Base-by-base conservation (phyloP, 2,888 invertebrate genomes). In the Xestia ashworthii region DNA sequence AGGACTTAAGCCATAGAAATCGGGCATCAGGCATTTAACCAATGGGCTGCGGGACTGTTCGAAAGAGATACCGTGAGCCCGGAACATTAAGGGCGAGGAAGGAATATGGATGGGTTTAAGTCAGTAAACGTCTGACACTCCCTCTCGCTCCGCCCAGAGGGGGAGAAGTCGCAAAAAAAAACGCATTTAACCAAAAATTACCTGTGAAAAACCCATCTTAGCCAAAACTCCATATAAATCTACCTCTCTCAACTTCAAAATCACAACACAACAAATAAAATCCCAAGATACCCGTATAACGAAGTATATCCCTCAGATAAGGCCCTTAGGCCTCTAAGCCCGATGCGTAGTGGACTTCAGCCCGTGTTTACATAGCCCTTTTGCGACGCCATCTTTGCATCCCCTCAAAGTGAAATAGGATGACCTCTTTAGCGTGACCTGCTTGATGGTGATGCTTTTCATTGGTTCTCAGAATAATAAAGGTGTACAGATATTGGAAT, bases 391-490 rank as follows among this genome's bases (percentile, higher is more conserved):
- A 25, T 71, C 77, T 75, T 75, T 65, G 69, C 70, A 41, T 87
- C 55, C 58, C 50, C 78, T 76, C 73, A 80, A 81, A 83, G 76
- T n/a, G 76, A 65, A 74, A 81, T 80, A 71, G 71, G 78, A 72
- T 82, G 85, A 80, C 87, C 87, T 78, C 85, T 77, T 87, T 87
- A 76, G 32, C 53, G 22, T 80, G 76, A 82, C 77, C 76, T 87
- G 67, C 53, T 65, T 72, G 53, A 67, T 50, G 69, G 58, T 25
- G 53, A 66, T 11, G 71, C 38, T 71, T 70, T 75, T 60, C 65
- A 66, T 65, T 50, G 38, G 78, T 82, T 65, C 22, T 70, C 71
- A 11, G 12, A 22, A 44, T 48, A 11, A 11, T 25, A 53, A 3
- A 6, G 19, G 46, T 22, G 46, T 19, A 19, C 0, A 38, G 1